phyloP scores from a whole-genome alignment of 2,888 invertebrate species.

The Thyatira batis region DNA sequence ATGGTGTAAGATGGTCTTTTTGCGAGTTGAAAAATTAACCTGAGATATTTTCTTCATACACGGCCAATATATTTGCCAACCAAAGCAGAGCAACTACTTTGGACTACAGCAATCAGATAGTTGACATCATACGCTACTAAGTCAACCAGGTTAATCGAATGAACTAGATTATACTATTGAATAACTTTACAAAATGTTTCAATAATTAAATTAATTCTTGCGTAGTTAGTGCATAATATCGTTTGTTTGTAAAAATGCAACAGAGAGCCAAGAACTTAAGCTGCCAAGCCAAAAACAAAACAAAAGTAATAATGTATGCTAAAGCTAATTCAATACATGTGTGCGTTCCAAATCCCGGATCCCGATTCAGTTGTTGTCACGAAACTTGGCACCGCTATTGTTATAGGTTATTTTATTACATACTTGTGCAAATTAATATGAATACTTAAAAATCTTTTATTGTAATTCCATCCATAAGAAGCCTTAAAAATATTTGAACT shows the following conservation, averaged over 20 bases:
- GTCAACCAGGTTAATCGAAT: no score
- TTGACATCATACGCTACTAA: no score
- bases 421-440: neutral
- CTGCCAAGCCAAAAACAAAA: neutral
- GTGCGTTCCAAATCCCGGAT: neutral
- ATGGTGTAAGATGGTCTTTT: neutral
- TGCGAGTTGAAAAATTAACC: no score
- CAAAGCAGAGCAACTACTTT: no score
- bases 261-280: no score
- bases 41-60: no score
- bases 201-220: neutral
- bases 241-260: neutral
- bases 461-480: neutral
- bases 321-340: neutral
- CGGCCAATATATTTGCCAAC: no score
- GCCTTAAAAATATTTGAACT: no score
- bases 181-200: neutral
- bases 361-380: neutral
- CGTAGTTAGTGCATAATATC: neutral
- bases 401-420: neutral
- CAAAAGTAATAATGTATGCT: neutral
- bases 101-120: no score
- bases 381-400: neutral
- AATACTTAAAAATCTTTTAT: neutral
- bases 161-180: neutral